phyloP scores from a whole-genome alignment of 1,140 invertebrate species.

The Dreissena rostriformis region DNA sequence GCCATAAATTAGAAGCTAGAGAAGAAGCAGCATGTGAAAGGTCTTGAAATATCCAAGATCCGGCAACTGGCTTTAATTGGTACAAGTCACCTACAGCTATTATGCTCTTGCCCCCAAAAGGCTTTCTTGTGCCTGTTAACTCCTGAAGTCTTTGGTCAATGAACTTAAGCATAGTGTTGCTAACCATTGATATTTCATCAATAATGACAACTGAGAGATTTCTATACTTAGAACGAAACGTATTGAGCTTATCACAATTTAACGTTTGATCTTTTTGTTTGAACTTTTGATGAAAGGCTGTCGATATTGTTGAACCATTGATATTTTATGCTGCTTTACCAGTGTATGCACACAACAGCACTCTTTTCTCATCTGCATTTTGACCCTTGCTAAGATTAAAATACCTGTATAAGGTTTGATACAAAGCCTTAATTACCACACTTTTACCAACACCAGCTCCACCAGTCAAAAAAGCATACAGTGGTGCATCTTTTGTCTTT shows the following conservation, averaged over 20 bases:
- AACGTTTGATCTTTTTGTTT: constrained; percentile 8
- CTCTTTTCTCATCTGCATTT: constrained; percentile 25
- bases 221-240: constrained; percentile 9
- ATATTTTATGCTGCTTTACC: constrained; percentile 53
- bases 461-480: constrained; percentile 47
- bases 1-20: constrained; percentile 12
- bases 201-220: constrained; percentile 15
- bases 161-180: neutral
- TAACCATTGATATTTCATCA: constrained; percentile 25
- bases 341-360: constrained; percentile 44
- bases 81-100: constrained; percentile 47
- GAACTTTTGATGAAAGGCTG: constrained; percentile 16
- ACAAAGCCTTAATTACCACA: constrained; percentile 39
- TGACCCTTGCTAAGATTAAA: constrained; percentile 7
- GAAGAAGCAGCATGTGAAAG: constrained; percentile 7
- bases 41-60: constrained; percentile 33
- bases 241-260: constrained; percentile 5
- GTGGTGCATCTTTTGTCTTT: constrained; percentile 14
- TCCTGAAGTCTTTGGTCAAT: constrained; percentile 2
- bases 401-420: constrained; percentile 37
- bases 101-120: constrained; percentile 48
- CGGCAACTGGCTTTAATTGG: constrained; percentile 45
- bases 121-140: neutral
- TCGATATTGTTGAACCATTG: constrained; percentile 12
- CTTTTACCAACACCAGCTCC: constrained; percentile 56